Evolutionary conservation across 2,888 invertebrate genomes (phyloP).

Genomic region (Epirrhoe alternata): DNA sequence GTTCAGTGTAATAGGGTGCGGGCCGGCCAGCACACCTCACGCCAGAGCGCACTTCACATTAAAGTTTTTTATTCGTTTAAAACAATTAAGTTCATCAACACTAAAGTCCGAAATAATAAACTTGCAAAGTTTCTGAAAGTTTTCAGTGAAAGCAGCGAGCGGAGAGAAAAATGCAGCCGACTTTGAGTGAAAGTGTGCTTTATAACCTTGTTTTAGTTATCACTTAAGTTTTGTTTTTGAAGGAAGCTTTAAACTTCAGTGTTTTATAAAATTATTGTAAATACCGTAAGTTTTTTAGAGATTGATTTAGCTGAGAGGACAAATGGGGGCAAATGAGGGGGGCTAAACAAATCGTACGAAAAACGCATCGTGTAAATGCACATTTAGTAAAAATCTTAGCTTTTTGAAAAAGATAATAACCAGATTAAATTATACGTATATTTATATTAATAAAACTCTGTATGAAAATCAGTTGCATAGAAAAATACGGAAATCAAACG

Average conservation of each 20-base stretch:
- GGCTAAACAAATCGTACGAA: too few relatives aligned
- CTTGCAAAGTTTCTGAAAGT: conserved; percentile 62
- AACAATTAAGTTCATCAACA: conserved; percentile 26
- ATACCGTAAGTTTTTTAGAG: background rate
- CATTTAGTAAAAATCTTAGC: too few relatives aligned
- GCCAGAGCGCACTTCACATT: background rate
- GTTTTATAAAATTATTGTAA: background rate
- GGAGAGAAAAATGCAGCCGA: conserved; percentile 78
- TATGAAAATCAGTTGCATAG: too few relatives aligned
- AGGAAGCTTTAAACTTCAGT: background rate
- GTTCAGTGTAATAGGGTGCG: too few relatives aligned
- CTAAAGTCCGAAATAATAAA: conserved; percentile 42
- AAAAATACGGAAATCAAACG: too few relatives aligned
- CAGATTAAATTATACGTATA: too few relatives aligned
- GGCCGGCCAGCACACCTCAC: too few relatives aligned
- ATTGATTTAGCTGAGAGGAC: too few relatives aligned
- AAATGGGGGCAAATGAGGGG: too few relatives aligned
- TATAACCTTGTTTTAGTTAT: conserved; percentile 28
- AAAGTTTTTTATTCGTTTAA: background rate
- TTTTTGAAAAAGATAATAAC: too few relatives aligned
- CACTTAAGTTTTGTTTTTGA: conserved; percentile 19
- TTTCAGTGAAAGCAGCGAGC: conserved; percentile 74
- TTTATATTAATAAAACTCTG: too few relatives aligned
- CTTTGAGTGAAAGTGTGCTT: conserved; percentile 68
- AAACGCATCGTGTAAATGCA: too few relatives aligned